Percentiles rank a stretch among this genome's conserved stretches.
Evolutionary conservation across 2,797 vertebrate genomes (phyloP).

Genomic region (Pseudocheirus occidentalis): DNA sequence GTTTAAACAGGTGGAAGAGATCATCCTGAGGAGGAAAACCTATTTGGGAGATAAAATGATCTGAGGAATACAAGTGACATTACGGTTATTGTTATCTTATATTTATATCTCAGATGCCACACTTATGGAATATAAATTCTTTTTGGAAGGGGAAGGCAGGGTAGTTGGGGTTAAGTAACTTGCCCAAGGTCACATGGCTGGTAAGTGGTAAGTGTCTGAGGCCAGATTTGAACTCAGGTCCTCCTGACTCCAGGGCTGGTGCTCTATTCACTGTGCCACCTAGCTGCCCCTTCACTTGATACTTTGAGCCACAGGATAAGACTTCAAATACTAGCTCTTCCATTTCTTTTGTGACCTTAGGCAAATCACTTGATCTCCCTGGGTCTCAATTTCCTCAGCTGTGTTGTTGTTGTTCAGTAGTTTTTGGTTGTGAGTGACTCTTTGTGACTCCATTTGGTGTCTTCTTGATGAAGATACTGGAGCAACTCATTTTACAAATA

Average conservation of each 20-base stretch:
- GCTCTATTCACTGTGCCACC: too few species aligned
- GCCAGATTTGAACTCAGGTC: too few species aligned
- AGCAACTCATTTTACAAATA: background rate
- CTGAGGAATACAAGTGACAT: conserved; percentile 2
- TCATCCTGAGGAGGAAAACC: background rate
- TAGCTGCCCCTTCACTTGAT: background rate
- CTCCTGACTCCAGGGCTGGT: too few species aligned
- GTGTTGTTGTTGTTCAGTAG: background rate
- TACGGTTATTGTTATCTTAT: background rate
- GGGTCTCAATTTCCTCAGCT: background rate
- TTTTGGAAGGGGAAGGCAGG: too few species aligned
- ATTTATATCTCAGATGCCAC: conserved; percentile 1
- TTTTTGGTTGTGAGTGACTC: background rate
- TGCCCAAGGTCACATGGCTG: too few species aligned
- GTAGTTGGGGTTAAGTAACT: too few species aligned
- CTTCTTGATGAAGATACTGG: background rate
- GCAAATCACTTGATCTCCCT: background rate
- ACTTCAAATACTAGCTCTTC: background rate
- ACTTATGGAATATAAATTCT: background rate
- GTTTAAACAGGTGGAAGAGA: background rate
- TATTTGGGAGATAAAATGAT: background rate
- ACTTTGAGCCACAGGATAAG: background rate
- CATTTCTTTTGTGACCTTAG: background rate
- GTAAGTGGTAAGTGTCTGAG: too few species aligned
- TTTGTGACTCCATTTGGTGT: background rate